Percentiles rank a stretch among this genome's conserved stretches.
Evolutionary conservation across 2,888 invertebrate genomes (phyloP).

Genomic region (Pseudeuparius sepicola): DNA sequence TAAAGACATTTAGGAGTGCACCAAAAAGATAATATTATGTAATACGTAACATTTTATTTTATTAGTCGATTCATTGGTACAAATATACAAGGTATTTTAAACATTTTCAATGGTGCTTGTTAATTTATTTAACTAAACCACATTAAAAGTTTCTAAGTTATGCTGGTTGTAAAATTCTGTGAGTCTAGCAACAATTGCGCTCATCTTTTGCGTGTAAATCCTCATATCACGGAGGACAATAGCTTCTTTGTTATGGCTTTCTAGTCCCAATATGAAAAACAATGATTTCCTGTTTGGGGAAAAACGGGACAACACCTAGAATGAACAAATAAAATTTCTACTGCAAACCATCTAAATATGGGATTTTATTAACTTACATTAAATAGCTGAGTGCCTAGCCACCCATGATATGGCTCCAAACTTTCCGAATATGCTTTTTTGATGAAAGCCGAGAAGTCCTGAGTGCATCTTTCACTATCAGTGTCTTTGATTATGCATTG

Average conservation of each 20-base stretch:
- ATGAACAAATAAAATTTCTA: no score
- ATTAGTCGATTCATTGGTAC: no score
- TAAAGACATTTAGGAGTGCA: no score
- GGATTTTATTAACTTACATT: slow-evolving; percentile 42
- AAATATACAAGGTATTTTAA: no score
- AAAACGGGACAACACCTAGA: slow-evolving; percentile 30
- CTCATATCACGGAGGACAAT: slow-evolving; percentile 36
- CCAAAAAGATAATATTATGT: no score
- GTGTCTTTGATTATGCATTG: slow-evolving; percentile 45
- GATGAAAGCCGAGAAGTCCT: slow-evolving; percentile 52
- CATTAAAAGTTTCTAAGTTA: slow-evolving; percentile 45
- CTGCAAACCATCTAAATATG: no score
- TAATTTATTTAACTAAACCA: no score
- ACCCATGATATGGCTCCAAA: slow-evolving; percentile 64
- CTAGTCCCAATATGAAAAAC: slow-evolving; percentile 26
- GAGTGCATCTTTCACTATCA: slow-evolving; percentile 38
- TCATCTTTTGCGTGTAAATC: slow-evolving; percentile 45
- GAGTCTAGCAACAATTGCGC: slow-evolving; percentile 48
- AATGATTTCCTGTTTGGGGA: slow-evolving; percentile 28
- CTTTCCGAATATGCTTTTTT: slow-evolving; percentile 59
- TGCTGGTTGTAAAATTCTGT: slow-evolving; percentile 50
- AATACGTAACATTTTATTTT: no score
- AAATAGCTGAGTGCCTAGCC: slow-evolving; percentile 66
- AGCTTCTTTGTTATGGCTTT: slow-evolving; percentile 32
- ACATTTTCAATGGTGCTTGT: no score